Evolutionary conservation across 2,888 invertebrate species (phyloP).

Genomic region (Drosophila paramelanica): DNA sequence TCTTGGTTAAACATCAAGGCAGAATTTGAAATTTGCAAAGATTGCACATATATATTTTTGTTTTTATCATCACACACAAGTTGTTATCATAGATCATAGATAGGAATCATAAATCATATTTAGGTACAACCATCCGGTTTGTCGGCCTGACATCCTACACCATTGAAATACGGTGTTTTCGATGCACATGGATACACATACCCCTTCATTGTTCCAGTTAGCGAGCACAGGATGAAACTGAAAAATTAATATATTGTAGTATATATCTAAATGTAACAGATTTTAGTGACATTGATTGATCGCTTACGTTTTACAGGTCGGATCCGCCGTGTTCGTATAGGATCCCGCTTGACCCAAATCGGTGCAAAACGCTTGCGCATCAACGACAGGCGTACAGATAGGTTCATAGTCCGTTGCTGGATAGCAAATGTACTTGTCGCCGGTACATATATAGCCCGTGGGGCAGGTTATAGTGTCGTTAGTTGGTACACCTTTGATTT

Average conservation of each 20-base stretch:
- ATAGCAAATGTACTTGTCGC: slow-evolving; percentile 53
- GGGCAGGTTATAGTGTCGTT: slow-evolving; percentile 44
- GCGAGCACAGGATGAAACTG: slow-evolving; percentile 17
- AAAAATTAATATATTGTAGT: background rate
- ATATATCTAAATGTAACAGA: background rate
- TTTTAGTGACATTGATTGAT: too few species aligned
- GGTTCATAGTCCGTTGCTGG: slow-evolving; percentile 22
- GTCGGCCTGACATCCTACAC: background rate
- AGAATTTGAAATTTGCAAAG: background rate
- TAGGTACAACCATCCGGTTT: slow-evolving; percentile 44
- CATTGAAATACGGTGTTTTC: slow-evolving; percentile 30
- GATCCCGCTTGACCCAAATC: background rate
- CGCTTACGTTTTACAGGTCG: slow-evolving; percentile 47
- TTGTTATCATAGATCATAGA: background rate
- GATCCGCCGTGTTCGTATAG: slow-evolving; percentile 37
- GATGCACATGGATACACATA: background rate
- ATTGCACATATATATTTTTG: background rate
- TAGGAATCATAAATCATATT: background rate
- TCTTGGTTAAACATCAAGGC: slow-evolving; percentile 5
- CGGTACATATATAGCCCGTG: slow-evolving; percentile 53
- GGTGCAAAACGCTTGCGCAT: slow-evolving; percentile 9
- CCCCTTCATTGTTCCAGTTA: background rate
- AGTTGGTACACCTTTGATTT: slow-evolving; percentile 34
- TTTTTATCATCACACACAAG: background rate
- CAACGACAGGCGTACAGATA: slow-evolving; percentile 20